Evolutionary conservation across 1,140 invertebrate species (phyloP).

Genomic region (Plutomurus gul): DNA sequence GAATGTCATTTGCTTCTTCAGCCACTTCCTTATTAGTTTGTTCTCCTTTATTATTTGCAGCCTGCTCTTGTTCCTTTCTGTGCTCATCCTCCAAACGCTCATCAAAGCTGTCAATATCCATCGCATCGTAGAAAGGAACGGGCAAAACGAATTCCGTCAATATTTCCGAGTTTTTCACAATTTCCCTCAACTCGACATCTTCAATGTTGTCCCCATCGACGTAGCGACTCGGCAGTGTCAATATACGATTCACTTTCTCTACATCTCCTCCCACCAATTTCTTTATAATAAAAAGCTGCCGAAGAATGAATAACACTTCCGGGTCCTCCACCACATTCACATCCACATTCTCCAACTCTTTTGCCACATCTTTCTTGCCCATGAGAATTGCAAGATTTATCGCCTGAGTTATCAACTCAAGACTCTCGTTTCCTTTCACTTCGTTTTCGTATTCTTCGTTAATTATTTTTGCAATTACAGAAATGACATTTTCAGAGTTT

Average conservation of each 20-base stretch:
- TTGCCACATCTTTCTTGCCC: slow-evolving; percentile 68
- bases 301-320: slow-evolving; percentile 69
- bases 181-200: not conserved
- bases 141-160: slow-evolving; percentile 1
- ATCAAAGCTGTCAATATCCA: not conserved
- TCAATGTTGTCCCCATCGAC: not conserved
- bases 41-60: not conserved
- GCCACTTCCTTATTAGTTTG: not conserved
- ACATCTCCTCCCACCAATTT: slow-evolving; percentile 68
- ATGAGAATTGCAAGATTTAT: slow-evolving; percentile 71
- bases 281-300: slow-evolving; percentile 71
- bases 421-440: slow-evolving; percentile 56
- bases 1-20: not conserved
- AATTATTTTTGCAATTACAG: not conserved
- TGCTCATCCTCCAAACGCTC: slow-evolving; percentile 10
- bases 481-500: not conserved
- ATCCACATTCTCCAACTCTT: slow-evolving; percentile 63
- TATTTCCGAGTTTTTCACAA: not conserved
- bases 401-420: slow-evolving; percentile 68
- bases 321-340: slow-evolving; percentile 67
- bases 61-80: not conserved
- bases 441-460: slow-evolving; percentile 26
- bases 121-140: not conserved
- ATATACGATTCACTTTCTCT: not conserved
- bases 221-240: not conserved